Percentiles rank a stretch among this genome's conserved stretches.
These are phyloP conservation scores for Prosopocoilus inquinatus DNA, from an alignment of 2,888 invertebrate genomes.

Conservation along the genomic window DNA sequence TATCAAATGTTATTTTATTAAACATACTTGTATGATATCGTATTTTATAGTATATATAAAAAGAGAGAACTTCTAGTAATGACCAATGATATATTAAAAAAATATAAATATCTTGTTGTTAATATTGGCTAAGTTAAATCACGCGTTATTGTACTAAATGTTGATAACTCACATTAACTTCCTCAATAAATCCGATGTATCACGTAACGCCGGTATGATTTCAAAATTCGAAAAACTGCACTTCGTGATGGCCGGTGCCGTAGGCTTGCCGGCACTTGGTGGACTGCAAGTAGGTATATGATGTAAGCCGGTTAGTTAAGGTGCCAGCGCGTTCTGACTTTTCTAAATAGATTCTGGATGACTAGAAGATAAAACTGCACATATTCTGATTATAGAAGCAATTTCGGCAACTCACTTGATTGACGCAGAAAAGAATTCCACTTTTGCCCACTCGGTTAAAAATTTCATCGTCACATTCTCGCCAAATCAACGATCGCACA, in stretches of 20 bases:
- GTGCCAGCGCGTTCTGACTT: constrained; percentile 4
- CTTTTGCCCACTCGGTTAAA: no score
- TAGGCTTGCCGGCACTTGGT: constrained; percentile 3
- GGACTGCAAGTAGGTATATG: constrained; percentile 2
- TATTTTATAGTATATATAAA: no score
- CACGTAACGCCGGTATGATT: background rate
- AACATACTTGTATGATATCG: no score
- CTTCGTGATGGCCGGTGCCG: background rate
- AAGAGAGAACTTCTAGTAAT: no score
- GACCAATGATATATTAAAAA: no score
- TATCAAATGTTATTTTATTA: no score
- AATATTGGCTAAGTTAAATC: no score
- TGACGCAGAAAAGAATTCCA: no score
- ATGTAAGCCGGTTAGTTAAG: constrained; percentile 1
- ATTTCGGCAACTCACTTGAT: no score
- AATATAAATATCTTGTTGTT: no score
- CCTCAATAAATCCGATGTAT: background rate
- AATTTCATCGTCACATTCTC: no score
- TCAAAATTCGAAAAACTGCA: background rate
- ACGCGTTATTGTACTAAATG: background rate
- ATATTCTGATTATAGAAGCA: background rate
- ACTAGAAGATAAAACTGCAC: constrained; percentile 1
- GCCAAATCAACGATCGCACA: no score
- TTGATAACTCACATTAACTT: constrained; percentile 1
- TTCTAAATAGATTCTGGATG: constrained; percentile 2